Evolutionary conservation across 2,888 invertebrate genomes (phyloP), one percentile per base, ranked within the genome.

Genomic region (Lochmaea crataegi): DNA sequence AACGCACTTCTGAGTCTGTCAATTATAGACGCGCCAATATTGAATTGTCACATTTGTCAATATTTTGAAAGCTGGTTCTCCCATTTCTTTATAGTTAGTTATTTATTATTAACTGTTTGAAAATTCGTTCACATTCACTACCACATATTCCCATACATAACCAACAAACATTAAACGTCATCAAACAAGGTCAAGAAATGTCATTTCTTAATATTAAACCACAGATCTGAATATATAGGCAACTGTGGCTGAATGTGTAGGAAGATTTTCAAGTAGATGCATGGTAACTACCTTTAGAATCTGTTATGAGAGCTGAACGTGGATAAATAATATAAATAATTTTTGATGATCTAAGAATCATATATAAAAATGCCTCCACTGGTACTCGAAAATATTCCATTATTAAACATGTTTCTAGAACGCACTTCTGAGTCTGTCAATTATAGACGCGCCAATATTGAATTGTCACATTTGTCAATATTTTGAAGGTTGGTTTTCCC

Each of bases 131-230:
- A 64, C 45, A 70, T 58, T 26, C 58, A 32, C 7, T 11, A 61
- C 18, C 32, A 51, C 69, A 64, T 70, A 70, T 70, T 64, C 53
- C 57, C 18, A 45, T 57, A 22, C 69, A 70, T 70, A 70, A 70
- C 69, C 69, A 64, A 69, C 56, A 70, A 69, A 63, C 32, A 16
- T 41, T 9, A 41, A 61, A 61, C 61, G 61, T 61, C 61, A 61
- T 38, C 42, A 42, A 42, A 1, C 42, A 61, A 26, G 26, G 22
- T 26, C 57, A 57, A n/a, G 2, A 32, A 32, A 2, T 32, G 26
- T 32, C 26, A 32, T 32, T 32, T 32, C 9, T 22, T 22, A 32
- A 22, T 41, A 56, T 69, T 63, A 63, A 64, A 64, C 57, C 12
- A 41, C 26, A 32, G n/a, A 58, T 16, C 51, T 53, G 2, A 53